Percentiles rank a stretch among this genome's conserved stretches.
Evolutionary conservation across 2,888 invertebrate species (phyloP).

Genomic region (Xestia sexstrigata): DNA sequence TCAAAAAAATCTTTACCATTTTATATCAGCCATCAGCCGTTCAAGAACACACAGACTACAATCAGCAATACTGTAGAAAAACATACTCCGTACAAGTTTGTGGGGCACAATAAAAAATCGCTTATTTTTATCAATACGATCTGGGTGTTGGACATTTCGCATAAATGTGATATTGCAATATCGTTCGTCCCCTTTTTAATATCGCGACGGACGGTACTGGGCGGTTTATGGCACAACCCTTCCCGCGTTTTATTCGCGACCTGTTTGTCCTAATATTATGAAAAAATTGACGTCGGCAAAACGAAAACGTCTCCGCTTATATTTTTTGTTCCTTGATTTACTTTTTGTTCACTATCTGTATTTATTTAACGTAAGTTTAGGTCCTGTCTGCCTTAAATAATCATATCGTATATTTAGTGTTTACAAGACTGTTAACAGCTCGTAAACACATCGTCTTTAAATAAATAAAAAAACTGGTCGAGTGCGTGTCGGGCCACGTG

Average conservation of each 20-base stretch:
- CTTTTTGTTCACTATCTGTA: conserved; percentile 32
- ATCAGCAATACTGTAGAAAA: conserved; percentile 73
- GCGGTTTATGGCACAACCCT: conserved; percentile 90
- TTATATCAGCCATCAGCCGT: conserved; percentile 61
- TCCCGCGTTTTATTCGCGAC: conserved; percentile 90
- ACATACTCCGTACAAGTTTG: conserved; percentile 78
- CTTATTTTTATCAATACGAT: conserved; percentile 91
- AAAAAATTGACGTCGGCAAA: conserved; percentile 89
- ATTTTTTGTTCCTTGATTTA: conserved; percentile 72
- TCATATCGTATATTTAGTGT: conserved; percentile 27
- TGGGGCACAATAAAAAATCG: conserved; percentile 89
- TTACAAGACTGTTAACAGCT: conserved; percentile 30
- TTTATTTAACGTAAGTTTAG: conserved; percentile 25
- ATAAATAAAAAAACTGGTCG: no score
- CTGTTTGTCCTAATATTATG: conserved; percentile 91
- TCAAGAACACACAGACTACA: conserved; percentile 67
- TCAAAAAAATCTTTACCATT: conserved; percentile 47
- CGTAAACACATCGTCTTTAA: conserved; percentile 29
- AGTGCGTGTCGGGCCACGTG: no score
- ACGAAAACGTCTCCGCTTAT: conserved; percentile 81
- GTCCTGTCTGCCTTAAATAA: conserved; percentile 25
- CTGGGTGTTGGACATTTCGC: conserved; percentile 90
- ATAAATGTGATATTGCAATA: conserved; percentile 91
- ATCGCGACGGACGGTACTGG: conserved; percentile 89
- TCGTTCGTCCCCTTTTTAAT: conserved; percentile 91